Evolutionary conservation across 2,888 invertebrate genomes (phyloP), one percentile per base, ranked within the genome.

Genomic region (Clistopyga incitator): DNA sequence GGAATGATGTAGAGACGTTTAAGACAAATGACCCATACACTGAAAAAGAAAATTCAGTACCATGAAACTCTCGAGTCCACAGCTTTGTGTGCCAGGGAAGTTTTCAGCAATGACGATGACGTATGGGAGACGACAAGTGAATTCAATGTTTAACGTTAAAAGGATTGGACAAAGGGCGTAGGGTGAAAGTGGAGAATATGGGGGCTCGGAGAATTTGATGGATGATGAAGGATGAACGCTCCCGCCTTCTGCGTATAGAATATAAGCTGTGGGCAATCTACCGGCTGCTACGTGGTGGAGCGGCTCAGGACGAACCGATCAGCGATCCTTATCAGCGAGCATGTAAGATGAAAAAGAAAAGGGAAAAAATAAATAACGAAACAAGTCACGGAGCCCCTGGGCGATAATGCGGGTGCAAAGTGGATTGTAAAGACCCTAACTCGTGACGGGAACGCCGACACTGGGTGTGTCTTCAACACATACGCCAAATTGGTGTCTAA

Each of bases 221-320:
- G 81, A 84, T 84, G 81, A 84, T 84, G 75, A 84, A 78, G 74
- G 78, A 75, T 70, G 74, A 72, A 75, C 59, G 67, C 52, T 15
- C 34, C 45, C 25, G 77, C 61, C 50, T 25, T 50, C 6, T 25
- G 65, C 65, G 56, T 67, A 74, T 20, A 34, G 20, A 18, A 42
- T 18, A 47, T 54, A 18, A n/a, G 47, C 25, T n/a, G 54, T 13
- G 42, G 74, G 74, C 52, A 59, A 50, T 56, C 38, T 78, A 47
- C 65, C 56, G 20, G 29, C 65, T 75, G 75, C 45, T 47, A 15
- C 81, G 18, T 52, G 18, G 34, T 68, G 54, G 13, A 47, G 45
- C 20, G 29, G 34, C n/a, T 8, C 18, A 42, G 29, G 76, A 61
- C 20, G 67, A 45, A 71, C 54, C 80, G 75, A 82, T 75, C 64